Conservation (phyloP, 1,140 invertebrate species). For the Asbolus verrucosus region DNA sequence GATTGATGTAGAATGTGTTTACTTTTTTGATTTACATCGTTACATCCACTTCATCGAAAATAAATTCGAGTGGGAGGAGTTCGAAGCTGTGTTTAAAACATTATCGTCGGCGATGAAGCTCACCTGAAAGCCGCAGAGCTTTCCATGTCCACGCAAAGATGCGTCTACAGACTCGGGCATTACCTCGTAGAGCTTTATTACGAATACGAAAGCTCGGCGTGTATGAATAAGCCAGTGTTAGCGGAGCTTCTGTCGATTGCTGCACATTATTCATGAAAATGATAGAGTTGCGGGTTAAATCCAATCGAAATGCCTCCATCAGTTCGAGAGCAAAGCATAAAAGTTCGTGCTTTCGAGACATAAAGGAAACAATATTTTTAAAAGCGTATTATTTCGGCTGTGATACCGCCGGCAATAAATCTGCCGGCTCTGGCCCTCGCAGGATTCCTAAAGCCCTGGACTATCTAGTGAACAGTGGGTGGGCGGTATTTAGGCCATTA, state of each 20-base stretch:
- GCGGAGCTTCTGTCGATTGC: too few species aligned
- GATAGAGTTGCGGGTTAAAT: too few species aligned
- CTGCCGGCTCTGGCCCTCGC: constrained; percentile 34
- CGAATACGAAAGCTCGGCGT: too few species aligned
- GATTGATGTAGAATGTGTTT: not conserved
- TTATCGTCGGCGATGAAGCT: too few species aligned
- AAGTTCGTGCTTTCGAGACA: constrained; percentile 20
- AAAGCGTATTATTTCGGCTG: constrained; percentile 43
- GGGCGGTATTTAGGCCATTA: constrained; percentile 33
- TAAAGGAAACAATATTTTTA: constrained; percentile 45
- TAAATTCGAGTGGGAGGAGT: constrained; percentile 9
- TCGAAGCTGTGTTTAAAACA: too few species aligned
- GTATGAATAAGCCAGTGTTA: too few species aligned
- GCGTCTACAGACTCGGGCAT: too few species aligned
- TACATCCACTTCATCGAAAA: constrained; percentile 13
- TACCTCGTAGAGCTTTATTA: too few species aligned
- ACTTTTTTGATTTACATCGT: not conserved
- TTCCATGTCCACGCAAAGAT: too few species aligned
- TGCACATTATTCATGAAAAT: constrained; percentile 4
- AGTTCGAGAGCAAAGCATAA: not conserved
- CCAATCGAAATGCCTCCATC: too few species aligned
- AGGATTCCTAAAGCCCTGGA: constrained; percentile 38
- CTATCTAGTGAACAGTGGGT: constrained; percentile 13
- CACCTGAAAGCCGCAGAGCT: too few species aligned
- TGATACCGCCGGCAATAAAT: constrained; percentile 43